These are phyloP conservation scores for Molossus molossus DNA, from an alignment of 2,797 vertebrate species.

Conservation along the genomic window DNA sequence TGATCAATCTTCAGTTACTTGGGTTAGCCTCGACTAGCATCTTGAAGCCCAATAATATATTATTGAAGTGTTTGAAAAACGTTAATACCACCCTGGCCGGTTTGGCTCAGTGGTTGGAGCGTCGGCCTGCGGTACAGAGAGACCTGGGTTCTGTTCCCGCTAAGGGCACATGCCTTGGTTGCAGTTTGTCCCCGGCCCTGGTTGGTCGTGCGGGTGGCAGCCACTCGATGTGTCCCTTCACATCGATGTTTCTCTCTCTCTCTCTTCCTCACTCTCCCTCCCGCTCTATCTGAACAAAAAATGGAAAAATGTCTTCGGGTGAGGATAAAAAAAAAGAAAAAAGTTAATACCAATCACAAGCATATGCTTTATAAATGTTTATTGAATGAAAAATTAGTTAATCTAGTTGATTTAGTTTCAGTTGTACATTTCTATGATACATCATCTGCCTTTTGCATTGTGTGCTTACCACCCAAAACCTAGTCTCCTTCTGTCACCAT, in stretches of 20 bases:
- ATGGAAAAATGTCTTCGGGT: too few relatives aligned
- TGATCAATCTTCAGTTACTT: neutral
- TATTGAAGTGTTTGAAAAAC: neutral
- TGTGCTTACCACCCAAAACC: neutral
- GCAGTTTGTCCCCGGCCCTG: too few relatives aligned
- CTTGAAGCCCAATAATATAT: neutral
- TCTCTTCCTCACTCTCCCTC: too few relatives aligned
- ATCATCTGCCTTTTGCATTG: neutral
- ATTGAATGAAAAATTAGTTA: neutral
- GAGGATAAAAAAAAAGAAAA: too few relatives aligned
- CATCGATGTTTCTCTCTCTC: too few relatives aligned
- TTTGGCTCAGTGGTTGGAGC: too few relatives aligned
- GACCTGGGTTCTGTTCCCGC: too few relatives aligned
- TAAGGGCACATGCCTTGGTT: too few relatives aligned
- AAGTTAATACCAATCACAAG: neutral
- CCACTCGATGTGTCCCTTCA: too few relatives aligned
- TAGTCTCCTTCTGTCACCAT: neutral
- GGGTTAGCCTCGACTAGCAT: neutral
- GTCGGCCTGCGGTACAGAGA: too few relatives aligned
- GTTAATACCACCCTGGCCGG: neutral
- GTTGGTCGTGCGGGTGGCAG: too few relatives aligned
- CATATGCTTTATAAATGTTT: constrained; percentile 26
- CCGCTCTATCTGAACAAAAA: too few relatives aligned
- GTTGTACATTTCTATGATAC: neutral
- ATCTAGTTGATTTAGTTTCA: neutral